Percentiles rank a stretch among this genome's conserved stretches.
Conservation (phyloP, 2,888 invertebrate genomes). For the Orthonevra nobilis region DNA sequence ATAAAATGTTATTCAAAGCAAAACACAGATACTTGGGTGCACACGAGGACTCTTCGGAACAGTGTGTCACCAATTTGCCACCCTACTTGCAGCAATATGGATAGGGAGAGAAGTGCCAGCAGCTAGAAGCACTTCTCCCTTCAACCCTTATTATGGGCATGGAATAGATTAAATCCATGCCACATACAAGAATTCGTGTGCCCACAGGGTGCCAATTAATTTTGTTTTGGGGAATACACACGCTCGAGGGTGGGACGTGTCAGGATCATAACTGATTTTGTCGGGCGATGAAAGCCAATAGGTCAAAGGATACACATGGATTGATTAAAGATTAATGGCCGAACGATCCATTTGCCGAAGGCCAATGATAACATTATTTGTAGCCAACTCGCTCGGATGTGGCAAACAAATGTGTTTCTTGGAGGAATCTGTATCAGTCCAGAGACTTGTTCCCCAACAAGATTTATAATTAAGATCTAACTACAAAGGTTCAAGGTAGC, state of each 20-base stretch:
- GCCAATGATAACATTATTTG: too few relatives aligned
- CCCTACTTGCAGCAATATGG: neutral
- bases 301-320: slow-evolving; percentile 10
- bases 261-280: slow-evolving; percentile 4
- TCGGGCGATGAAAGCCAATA: slow-evolving; percentile 18
- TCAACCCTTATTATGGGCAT: neutral
- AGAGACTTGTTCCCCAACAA: too few relatives aligned
- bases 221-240: neutral
- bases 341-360: neutral
- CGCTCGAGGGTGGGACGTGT: neutral
- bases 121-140: too few relatives aligned
- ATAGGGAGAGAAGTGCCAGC: too few relatives aligned
- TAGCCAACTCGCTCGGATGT: too few relatives aligned
- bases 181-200: slow-evolving; percentile 12
- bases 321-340: slow-evolving; percentile 22
- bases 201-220: slow-evolving; percentile 12
- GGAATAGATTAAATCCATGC: slow-evolving; percentile 1
- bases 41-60: neutral
- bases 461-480: too few relatives aligned
- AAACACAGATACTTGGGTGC: slow-evolving; percentile 19
- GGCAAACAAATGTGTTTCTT: too few relatives aligned
- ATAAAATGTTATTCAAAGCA: slow-evolving; percentile 26
- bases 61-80: neutral
- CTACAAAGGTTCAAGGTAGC: too few relatives aligned
- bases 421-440: too few relatives aligned